Evolutionary conservation across 2,113 vertebrate genomes (phyloP).

Genomic region (Chlamydotis undulata): DNA sequence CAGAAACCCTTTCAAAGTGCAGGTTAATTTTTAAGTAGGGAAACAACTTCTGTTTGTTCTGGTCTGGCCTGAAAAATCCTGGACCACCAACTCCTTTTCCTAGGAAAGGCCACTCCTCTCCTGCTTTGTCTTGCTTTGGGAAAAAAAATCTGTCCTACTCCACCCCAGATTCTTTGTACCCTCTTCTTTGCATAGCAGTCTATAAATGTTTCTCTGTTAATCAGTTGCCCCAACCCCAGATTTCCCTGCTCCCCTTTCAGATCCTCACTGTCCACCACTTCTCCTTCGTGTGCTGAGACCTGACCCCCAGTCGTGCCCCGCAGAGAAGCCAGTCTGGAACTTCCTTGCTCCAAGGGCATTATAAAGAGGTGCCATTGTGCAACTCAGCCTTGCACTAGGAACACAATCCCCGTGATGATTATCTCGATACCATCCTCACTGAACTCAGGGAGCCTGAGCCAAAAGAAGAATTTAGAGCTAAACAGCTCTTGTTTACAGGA

Average conservation of each 20-base stretch:
- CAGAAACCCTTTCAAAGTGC: not conserved
- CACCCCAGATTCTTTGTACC: not conserved
- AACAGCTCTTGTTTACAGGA: conserved; percentile 67
- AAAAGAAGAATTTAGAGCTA: conserved; percentile 45
- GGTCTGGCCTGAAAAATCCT: not conserved
- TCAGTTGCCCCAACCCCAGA: not conserved
- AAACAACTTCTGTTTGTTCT: not conserved
- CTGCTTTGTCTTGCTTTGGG: not conserved
- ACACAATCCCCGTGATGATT: conserved; percentile 26
- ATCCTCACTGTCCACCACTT: not conserved
- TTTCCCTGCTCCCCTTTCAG: not conserved
- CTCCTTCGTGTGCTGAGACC: not conserved
- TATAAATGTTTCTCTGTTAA: not conserved
- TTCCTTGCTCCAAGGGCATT: conserved; percentile 47
- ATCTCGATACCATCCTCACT: conserved; percentile 31
- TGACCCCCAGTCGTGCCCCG: not conserved
- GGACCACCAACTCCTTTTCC: not conserved
- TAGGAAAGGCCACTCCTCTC: not conserved
- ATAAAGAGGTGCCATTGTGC: conserved; percentile 47
- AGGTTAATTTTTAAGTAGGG: not conserved
- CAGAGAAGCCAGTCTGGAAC: not conserved
- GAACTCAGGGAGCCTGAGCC: conserved; percentile 37
- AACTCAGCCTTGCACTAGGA: not conserved
- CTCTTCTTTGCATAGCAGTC: not conserved
- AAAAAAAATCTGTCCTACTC: not conserved